Evolutionary conservation across 2,888 invertebrate genomes (phyloP).

Genomic region (Lithophane leautieri): DNA sequence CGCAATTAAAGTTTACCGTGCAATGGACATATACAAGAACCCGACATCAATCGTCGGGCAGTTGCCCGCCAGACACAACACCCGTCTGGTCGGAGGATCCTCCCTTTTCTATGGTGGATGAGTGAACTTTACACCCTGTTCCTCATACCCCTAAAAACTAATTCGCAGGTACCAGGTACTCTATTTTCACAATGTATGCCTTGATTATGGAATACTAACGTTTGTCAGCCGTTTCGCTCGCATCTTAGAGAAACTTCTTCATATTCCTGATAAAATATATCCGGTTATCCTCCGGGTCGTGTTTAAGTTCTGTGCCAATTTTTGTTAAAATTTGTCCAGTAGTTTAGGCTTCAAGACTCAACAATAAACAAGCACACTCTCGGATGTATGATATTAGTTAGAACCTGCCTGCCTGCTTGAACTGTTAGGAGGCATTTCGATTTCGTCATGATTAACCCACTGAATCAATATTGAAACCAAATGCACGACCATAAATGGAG

Average conservation of each 20-base stretch:
- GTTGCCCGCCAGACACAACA: too few species aligned
- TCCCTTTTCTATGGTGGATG: too few species aligned
- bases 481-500: slow-evolving; percentile 12
- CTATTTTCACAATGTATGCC: not conserved
- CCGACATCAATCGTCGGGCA: too few species aligned
- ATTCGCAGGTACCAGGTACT: not conserved
- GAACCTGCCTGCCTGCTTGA: not conserved
- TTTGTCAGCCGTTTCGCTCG: not conserved
- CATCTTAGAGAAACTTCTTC: not conserved
- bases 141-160: too few species aligned
- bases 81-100: too few species aligned
- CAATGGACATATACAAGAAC: too few species aligned
- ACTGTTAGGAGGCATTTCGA: not conserved
- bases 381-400: not conserved
- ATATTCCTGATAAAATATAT: not conserved
- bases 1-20: too few species aligned
- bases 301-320: not conserved
- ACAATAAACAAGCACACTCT: not conserved
- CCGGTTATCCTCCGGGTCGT: not conserved
- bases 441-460: slow-evolving; percentile 11
- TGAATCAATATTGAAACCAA: slow-evolving; percentile 42
- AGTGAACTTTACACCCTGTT: too few species aligned
- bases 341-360: not conserved
- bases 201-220: not conserved
- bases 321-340: not conserved